Evolutionary conservation across 1,140 invertebrate genomes (phyloP).

Genomic region (Stenopsyche tienmushanensis): DNA sequence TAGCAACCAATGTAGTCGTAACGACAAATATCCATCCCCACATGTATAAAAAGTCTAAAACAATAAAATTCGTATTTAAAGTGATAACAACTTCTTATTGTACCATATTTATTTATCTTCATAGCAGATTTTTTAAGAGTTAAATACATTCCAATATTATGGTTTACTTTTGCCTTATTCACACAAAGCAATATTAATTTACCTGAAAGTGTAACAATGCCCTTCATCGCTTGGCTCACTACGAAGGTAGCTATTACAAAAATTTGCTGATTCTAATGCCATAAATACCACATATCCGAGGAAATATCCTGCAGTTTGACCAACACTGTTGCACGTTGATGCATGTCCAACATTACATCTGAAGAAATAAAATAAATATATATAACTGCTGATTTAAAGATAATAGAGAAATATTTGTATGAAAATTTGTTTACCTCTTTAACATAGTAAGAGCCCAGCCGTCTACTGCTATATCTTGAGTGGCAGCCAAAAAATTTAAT

Average conservation of each 20-base stretch:
- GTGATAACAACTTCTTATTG: constrained; percentile 2
- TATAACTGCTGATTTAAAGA: neutral
- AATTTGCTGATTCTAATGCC: constrained; percentile 93
- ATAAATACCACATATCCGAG: constrained; percentile 97
- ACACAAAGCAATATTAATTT: too few relatives aligned
- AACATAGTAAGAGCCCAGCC: constrained; percentile 99
- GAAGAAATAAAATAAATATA: constrained; percentile 44
- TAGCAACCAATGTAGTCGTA: constrained; percentile 84
- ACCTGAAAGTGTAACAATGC: constrained; percentile 86
- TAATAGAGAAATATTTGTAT: constrained; percentile 2
- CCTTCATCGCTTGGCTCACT: constrained; percentile 64
- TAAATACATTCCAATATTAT: too few relatives aligned
- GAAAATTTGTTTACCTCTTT: constrained; percentile 64
- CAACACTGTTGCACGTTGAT: constrained; percentile 97
- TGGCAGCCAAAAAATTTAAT: constrained; percentile 95
- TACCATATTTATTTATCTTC: neutral
- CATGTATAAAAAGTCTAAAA: constrained; percentile 86
- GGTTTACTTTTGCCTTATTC: too few relatives aligned
- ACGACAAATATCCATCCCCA: constrained; percentile 93
- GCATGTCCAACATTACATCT: constrained; percentile 96
- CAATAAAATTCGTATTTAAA: constrained; percentile 30
- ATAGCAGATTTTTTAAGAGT: neutral
- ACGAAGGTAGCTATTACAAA: constrained; percentile 93
- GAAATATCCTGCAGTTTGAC: constrained; percentile 97
- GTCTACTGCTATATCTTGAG: constrained; percentile 99